Percentiles rank a stretch among this genome's conserved stretches.
phyloP scores from a whole-genome alignment of 2,113 vertebrate genomes.

The Lipophrys pholis region DNA sequence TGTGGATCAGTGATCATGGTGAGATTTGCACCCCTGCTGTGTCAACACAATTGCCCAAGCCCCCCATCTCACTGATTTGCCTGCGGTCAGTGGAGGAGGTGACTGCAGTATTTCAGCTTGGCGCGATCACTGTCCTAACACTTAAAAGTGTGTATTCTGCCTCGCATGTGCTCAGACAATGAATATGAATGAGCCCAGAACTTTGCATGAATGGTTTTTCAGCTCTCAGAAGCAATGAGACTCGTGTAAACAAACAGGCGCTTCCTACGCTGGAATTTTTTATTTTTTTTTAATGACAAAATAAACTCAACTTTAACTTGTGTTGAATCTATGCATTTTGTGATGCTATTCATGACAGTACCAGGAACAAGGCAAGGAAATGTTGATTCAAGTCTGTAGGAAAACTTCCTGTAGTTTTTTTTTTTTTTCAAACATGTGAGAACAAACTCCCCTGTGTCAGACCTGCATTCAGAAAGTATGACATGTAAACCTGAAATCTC shows the following conservation, averaged over 20 bases:
- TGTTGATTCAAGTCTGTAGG: too few relatives aligned
- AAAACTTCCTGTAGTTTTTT: too few relatives aligned
- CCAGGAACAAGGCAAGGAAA: too few relatives aligned
- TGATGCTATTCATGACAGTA: background rate
- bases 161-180: background rate
- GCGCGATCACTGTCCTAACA: background rate
- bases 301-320: background rate
- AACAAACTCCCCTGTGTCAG: background rate
- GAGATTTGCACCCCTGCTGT: constrained; percentile 7
- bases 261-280: background rate
- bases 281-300: background rate
- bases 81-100: background rate
- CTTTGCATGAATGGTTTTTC: background rate
- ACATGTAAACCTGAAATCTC: background rate
- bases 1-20: background rate
- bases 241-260: background rate
- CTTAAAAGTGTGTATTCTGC: background rate
- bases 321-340: background rate
- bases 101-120: background rate
- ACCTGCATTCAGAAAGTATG: background rate
- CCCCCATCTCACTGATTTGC: background rate
- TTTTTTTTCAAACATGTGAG: too few relatives aligned
- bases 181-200: background rate
- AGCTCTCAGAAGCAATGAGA: background rate
- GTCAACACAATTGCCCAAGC: background rate